Base-by-base conservation (phyloP, 2,888 invertebrate species). In the Incurvaria masculella region DNA sequence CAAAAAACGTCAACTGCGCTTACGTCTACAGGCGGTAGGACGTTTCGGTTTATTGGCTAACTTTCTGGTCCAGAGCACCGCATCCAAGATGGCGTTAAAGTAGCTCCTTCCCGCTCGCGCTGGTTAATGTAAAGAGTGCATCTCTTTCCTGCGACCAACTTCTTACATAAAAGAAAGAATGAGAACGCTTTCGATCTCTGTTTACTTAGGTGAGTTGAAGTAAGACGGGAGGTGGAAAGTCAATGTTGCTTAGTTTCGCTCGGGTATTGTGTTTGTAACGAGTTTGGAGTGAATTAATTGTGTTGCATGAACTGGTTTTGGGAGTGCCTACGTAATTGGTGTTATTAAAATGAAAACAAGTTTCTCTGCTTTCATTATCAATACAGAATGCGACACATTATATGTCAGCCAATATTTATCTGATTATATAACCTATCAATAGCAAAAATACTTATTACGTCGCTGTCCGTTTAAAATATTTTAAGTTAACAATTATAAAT, bases 41-140 rank as follows among this genome's bases (percentile, higher is more conserved):
- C 58, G 57, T 60, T 63, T 61, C 59, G 60, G 63, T 69, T 73
- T 72, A 73, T 73, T 72, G 74, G 74, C 72, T 70, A 73, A 74
- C 70, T 73, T 33, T 72, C 67, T 68, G 75, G 75, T 75, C 74
- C 73, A 68, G 62, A 63, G 66, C 33, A 64, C 66, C 74, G 74
- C 75, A 75, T 73, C 74, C 73, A 75, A 74, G 75, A 74, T 75
- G 75, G 74, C 74, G 73, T 65, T 63, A 63, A 47, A 39, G 62
- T 59, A 56, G 52, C 57, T 56, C 33, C 55, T 54, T 71, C 71
- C 61, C 33, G 16, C 23, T 50, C 23, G 11, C 62, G 58, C 33
- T 33, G 33, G 33, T 33, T 33, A 6, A n/a, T 3, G 3, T 33
- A n/a, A n/a, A 33, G 62, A 60, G 57, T 52, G 57, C 56, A 14